Evolutionary conservation across 2,797 vertebrate genomes (phyloP), one percentile per base, ranked within the genome.

Genomic region (Rousettus madagascariensis): DNA sequence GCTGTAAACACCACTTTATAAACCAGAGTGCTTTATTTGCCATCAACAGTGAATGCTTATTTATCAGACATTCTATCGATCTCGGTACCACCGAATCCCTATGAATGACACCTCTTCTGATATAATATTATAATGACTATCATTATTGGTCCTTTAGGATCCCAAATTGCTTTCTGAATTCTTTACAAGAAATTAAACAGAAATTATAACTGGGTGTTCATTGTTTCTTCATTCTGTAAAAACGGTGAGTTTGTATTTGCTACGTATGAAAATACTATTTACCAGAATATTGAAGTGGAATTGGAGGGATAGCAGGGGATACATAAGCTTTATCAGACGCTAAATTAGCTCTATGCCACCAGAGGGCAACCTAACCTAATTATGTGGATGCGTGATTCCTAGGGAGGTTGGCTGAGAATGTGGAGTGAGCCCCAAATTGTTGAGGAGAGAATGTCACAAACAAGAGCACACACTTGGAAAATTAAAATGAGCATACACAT

Each of bases 311-410:
- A 19, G 6, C 41, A 30, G 33, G 59, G 2, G 2, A 26, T 12
- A 26, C 3, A 3, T 6, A 6, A 7, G 5, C 4, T 53, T 61
- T 19, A 20, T 26, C 30, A 19, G 30, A n/a, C 4, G 41, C 57
- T 41, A 36, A 43, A 24, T 57, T 75, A 65, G 10, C 53, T 87
- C 2, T 30, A 0, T 0, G 74, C 97, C 98, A 97, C 95, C 94
- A 98, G 98, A 86, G 98, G 98, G 98, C 98, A 66, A 15, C 75
- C 86, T 97, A 95, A 93, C 91, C 98, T 93, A 97, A 78, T 15
- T 65, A 82, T 88, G 43, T 5, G n/a, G 8, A 8, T 2, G 20
- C 11, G 43, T 36, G 49, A 24, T 0, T 41, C 16, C 33, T 6
- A 4, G 24, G 24, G 80, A 53, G 8, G 36, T 8, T 8, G 33